A percentile compares a stretch with the other conserved stretches of the same genome.
Conservation (phyloP, 1,140 invertebrate genomes). For the fruit fly (Drosophila melanogaster) region DNA sequence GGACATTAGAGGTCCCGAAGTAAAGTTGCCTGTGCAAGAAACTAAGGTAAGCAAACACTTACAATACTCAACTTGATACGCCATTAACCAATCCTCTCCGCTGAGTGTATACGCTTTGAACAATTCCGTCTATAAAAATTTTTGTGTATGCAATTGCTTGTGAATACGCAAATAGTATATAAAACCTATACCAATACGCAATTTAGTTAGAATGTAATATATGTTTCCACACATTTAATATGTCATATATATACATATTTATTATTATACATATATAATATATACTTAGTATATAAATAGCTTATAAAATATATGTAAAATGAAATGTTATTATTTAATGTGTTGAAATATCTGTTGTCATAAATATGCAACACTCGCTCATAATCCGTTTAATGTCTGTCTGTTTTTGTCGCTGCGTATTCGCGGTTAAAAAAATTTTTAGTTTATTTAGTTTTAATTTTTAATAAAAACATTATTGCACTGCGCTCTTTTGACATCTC, state of each 20-base stretch:
- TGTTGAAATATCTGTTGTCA: conserved; percentile 47
- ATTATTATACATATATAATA: conserved; percentile 13
- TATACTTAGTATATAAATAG: conserved; percentile 19
- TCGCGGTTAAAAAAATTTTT: conserved; percentile 33
- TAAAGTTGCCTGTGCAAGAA: conserved; percentile 34
- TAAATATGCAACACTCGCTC: conserved; percentile 29
- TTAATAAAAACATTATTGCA: not conserved
- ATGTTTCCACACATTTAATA: not conserved
- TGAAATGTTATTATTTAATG: conserved; percentile 38
- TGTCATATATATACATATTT: conserved; percentile 4
- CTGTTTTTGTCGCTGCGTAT: conserved; percentile 48
- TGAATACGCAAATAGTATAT: not conserved
- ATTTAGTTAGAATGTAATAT: not conserved
- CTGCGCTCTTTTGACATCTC: not conserved
- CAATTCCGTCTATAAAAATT: not conserved
- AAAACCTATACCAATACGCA: not conserved
- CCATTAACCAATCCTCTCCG: not conserved
- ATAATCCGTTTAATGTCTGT: conserved; percentile 48
- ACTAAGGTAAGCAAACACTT: conserved; percentile 67
- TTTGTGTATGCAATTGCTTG: not conserved
- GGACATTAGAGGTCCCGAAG: conserved; percentile 44
- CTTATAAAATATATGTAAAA: conserved; percentile 17
- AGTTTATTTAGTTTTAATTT: conserved; percentile 1
- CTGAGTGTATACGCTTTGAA: no score
- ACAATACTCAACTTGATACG: not conserved